Percentiles rank a stretch among this genome's conserved stretches.
These are phyloP conservation scores for Chrosomus eos DNA, from an alignment of 2,797 vertebrate species.

Conservation along the genomic window DNA sequence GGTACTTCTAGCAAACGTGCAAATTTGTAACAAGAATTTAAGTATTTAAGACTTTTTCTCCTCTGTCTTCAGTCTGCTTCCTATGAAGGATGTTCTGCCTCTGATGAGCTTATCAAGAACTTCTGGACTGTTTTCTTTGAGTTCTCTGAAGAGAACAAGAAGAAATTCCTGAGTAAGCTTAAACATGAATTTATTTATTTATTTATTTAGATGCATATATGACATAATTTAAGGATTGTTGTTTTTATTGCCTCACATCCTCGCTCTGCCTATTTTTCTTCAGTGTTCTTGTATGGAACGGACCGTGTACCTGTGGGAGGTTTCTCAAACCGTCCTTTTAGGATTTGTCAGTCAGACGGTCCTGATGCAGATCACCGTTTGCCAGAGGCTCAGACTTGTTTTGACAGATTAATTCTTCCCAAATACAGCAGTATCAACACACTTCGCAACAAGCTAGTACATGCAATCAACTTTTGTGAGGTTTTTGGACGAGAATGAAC, in stretches of 20 bases:
- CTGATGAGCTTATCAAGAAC: conserved; percentile 69
- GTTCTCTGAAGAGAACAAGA: conserved; percentile 73
- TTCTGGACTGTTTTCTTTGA: conserved; percentile 77
- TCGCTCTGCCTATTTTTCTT: background rate
- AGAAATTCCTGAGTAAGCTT: conserved; percentile 73
- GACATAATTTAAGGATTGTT: background rate
- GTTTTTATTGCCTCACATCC: background rate
- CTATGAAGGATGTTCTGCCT: background rate
- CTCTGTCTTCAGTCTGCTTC: conserved; percentile 57
- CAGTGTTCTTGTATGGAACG: conserved; percentile 74
- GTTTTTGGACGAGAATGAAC: conserved; percentile 58
- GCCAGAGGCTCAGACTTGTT: conserved; percentile 63
- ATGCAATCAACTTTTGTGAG: conserved; percentile 64
- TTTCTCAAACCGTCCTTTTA: conserved; percentile 36
- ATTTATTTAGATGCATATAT: too few relatives aligned
- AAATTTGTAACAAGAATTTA: background rate
- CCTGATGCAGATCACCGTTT: conserved; percentile 62
- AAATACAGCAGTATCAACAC: conserved; percentile 69
- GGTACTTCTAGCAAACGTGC: conserved; percentile 59
- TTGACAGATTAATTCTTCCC: conserved; percentile 60
- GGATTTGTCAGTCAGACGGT: background rate
- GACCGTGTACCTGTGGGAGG: conserved; percentile 58
- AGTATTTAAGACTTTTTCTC: background rate
- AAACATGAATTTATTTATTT: background rate
- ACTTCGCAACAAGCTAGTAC: conserved; percentile 65